A percentile compares a stretch with the other conserved stretches of the same genome.
Conservation (phyloP, 2,113 vertebrate species). For the Muntiacus reevesi region DNA sequence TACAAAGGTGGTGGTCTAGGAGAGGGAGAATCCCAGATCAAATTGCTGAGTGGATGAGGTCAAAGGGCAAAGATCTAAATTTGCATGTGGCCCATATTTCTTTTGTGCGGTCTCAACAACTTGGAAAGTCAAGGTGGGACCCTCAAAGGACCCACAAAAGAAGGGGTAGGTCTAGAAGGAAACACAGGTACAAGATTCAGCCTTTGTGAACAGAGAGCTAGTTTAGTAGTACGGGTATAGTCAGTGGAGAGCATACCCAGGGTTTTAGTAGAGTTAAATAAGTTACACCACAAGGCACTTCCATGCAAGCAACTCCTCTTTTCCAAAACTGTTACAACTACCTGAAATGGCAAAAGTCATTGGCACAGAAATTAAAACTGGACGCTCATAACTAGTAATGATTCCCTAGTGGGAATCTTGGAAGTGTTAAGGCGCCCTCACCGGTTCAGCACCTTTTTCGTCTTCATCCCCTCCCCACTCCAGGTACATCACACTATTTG, state of each 20-base stretch:
- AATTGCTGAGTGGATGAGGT: conserved; percentile 34
- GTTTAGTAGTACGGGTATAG: background rate
- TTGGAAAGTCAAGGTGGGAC: background rate
- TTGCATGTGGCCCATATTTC: conserved; percentile 1
- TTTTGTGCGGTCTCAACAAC: conserved; percentile 8
- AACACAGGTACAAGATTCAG: background rate
- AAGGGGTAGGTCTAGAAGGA: background rate
- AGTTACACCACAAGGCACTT: background rate
- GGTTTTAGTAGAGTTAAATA: background rate
- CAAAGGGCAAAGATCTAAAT: background rate
- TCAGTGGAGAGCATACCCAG: background rate
- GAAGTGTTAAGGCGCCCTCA: background rate
- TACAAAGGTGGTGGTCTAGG: background rate
- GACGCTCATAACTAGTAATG: background rate
- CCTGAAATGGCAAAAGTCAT: background rate
- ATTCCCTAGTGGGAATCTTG: background rate
- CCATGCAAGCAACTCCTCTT: background rate
- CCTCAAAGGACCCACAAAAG: background rate
- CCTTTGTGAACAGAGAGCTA: background rate
- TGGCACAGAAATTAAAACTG: background rate
- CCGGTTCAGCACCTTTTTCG: background rate
- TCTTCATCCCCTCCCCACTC: background rate
- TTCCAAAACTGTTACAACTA: background rate
- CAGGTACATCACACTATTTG: background rate
- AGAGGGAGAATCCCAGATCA: background rate